Conservation (phyloP, 2,797 vertebrate species). For the Danio jaintianensis region DNA sequence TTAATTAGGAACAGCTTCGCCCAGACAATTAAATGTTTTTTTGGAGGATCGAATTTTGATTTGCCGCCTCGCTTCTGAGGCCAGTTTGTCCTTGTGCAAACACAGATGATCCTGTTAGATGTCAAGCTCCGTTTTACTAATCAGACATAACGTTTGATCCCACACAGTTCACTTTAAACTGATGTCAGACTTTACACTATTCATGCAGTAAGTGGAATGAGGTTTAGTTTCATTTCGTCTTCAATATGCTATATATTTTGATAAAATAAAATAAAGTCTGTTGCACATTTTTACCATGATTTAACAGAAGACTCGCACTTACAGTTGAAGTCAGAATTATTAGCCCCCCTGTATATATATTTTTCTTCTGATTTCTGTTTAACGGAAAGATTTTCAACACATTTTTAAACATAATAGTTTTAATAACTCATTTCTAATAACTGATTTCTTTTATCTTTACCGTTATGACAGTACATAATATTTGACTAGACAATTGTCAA, state of each 20-base stretch:
- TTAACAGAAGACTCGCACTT: too few species aligned
- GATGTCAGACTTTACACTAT: neutral
- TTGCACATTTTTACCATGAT: too few species aligned
- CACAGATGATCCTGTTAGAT: slow-evolving; percentile 16
- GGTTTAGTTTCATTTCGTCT: neutral
- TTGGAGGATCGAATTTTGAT: slow-evolving; percentile 30
- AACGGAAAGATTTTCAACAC: too few species aligned
- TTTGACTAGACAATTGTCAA: too few species aligned
- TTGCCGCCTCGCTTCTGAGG: slow-evolving; percentile 33
- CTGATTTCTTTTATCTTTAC: too few species aligned
- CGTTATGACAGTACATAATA: too few species aligned
- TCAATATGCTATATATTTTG: neutral
- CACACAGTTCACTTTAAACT: slow-evolving; percentile 14
- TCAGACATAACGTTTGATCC: slow-evolving; percentile 16
- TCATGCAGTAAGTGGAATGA: neutral
- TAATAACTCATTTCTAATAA: too few species aligned
- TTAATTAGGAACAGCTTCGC: slow-evolving; percentile 68
- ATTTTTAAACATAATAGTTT: too few species aligned
- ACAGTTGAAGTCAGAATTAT: too few species aligned
- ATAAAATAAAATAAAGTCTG: too few species aligned
- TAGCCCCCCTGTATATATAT: too few species aligned
- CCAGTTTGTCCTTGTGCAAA: slow-evolving; percentile 28
- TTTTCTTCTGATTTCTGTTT: too few species aligned
- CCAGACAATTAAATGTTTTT: slow-evolving; percentile 42
- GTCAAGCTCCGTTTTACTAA: slow-evolving; percentile 18